These are phyloP conservation scores for Cataglyphis hispanica DNA, from an alignment of 1,140 invertebrate genomes.

Conservation along the genomic window DNA sequence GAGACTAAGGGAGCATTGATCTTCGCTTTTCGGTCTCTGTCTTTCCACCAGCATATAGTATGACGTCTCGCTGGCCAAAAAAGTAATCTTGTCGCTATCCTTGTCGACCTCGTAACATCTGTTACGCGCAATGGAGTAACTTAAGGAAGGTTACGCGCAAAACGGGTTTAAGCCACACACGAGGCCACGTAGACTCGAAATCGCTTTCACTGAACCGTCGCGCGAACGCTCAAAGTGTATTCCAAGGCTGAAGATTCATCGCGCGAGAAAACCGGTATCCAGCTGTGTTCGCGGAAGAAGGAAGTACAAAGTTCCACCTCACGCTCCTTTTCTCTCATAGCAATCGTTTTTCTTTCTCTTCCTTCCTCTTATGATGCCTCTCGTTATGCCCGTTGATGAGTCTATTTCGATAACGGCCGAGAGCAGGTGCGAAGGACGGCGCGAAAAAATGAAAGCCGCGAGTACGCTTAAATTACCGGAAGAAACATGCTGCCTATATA, in stretches of 20 bases:
- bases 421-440: constrained; percentile 51
- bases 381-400: constrained; percentile 30
- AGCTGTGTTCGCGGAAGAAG: constrained; percentile 48
- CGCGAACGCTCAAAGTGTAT: background rate
- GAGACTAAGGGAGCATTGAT: constrained; percentile 52
- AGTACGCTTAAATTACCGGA: constrained; percentile 47
- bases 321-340: background rate
- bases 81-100: constrained; percentile 66
- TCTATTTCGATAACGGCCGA: constrained; percentile 20
- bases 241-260: constrained; percentile 69
- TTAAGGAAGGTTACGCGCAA: constrained; percentile 80
- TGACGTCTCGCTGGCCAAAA: constrained; percentile 53
- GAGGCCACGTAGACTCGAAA: constrained; percentile 74
- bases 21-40: background rate
- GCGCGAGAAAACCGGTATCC: constrained; percentile 60
- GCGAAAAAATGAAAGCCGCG: constrained; percentile 44
- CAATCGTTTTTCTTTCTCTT: background rate
- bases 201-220: constrained; percentile 78
- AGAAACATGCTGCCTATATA: constrained; percentile 18
- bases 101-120: constrained; percentile 80
- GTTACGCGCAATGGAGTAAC: constrained; percentile 75
- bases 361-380: background rate
- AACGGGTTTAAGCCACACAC: constrained; percentile 81
- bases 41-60: background rate
- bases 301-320: constrained; percentile 27